Percentiles rank a stretch among this genome's conserved stretches.
These are phyloP conservation scores for Lochmaea capreae DNA, from an alignment of 2,888 invertebrate genomes.

Conservation along the genomic window DNA sequence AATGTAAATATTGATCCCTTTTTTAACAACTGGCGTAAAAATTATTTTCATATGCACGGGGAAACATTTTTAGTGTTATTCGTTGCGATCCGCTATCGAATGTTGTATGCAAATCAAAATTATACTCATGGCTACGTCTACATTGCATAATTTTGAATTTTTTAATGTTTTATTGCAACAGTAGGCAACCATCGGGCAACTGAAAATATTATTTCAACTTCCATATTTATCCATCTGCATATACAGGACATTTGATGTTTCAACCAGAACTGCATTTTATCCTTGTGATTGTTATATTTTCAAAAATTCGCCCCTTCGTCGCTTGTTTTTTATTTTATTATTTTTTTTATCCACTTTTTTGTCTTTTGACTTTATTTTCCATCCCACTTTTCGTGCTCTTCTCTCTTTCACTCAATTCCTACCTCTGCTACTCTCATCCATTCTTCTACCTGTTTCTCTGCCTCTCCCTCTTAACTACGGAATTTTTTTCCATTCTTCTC, in stretches of 20 bases:
- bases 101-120: constrained; percentile 29
- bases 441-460: no score
- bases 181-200: neutral
- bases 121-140: constrained; percentile 12
- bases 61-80: constrained; percentile 12
- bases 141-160: constrained; percentile 10
- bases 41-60: constrained; percentile 9
- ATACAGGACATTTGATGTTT: neutral
- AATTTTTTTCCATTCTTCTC: no score
- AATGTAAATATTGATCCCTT: constrained; percentile 4
- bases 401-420: no score
- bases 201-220: neutral
- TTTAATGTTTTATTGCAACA: neutral
- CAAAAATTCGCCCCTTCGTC: no score
- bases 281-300: no score
- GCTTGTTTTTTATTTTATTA: no score
- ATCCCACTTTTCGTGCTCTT: no score
- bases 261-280: no score
- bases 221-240: neutral
- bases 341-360: no score
- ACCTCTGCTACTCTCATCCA: no score
- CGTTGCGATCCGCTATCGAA: constrained; percentile 4
- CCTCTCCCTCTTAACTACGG: no score
- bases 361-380: no score
- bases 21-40: neutral